Evolutionary conservation across 2,797 vertebrate species (phyloP).

Genomic region (Lacerta bilineata): DNA sequence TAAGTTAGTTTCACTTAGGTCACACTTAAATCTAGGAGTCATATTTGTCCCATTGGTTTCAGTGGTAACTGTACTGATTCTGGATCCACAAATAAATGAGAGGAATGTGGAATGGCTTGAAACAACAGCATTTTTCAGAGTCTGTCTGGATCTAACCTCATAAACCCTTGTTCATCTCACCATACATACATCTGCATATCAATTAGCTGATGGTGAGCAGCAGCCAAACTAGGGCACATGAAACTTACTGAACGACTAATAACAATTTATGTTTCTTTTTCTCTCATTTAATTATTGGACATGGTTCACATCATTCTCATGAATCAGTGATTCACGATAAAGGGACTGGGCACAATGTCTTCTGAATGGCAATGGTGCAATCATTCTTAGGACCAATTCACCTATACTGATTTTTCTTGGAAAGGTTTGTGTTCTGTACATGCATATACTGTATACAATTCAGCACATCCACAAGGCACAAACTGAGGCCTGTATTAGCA

Average conservation of each 20-base stretch:
- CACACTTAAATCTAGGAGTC: background rate
- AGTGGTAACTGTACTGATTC: background rate
- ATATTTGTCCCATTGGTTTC: background rate
- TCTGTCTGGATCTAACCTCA: background rate
- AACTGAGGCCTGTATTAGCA: slow-evolving; percentile 4
- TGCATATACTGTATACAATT: background rate
- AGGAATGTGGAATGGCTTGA: too few species aligned
- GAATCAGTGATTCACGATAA: slow-evolving; percentile 35
- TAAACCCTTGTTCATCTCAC: slow-evolving; percentile 14
- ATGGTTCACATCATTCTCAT: slow-evolving; percentile 6
- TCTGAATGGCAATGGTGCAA: background rate
- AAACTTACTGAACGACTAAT: slow-evolving; percentile 20
- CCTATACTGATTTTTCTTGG: background rate
- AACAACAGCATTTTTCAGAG: too few species aligned
- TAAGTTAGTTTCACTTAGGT: background rate
- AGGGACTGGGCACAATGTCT: background rate
- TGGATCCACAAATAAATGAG: too few species aligned
- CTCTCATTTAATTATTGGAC: slow-evolving; percentile 47
- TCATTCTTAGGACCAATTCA: background rate
- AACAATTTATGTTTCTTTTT: slow-evolving; percentile 52
- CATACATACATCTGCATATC: background rate
- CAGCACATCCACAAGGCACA: background rate
- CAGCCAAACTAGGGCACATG: slow-evolving; percentile 31
- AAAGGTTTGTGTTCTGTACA: background rate
- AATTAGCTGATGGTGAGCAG: background rate